These are phyloP conservation scores for Menidia beryllina DNA, from an alignment of 2,113 vertebrate genomes.

Conservation along the genomic window DNA sequence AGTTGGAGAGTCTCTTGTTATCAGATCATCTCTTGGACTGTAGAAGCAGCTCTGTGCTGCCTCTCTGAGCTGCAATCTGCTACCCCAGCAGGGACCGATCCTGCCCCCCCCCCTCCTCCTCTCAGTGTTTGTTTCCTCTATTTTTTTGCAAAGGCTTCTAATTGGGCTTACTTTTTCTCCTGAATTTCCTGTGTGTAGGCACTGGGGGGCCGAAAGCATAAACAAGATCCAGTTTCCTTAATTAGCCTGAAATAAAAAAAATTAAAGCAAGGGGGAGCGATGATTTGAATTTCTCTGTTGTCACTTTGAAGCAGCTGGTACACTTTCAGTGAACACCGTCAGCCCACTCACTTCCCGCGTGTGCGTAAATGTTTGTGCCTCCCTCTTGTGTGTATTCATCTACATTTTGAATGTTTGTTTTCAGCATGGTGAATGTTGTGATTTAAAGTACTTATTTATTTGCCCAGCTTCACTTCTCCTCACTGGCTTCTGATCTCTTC, in stretches of 20 bases:
- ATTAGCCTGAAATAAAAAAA: slow-evolving; percentile 68
- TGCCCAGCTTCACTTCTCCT: slow-evolving; percentile 36
- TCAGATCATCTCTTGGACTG: slow-evolving; percentile 51
- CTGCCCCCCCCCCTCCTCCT: background rate
- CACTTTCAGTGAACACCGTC: slow-evolving; percentile 41
- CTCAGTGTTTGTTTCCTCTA: slow-evolving; percentile 27
- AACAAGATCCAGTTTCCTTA: slow-evolving; percentile 65
- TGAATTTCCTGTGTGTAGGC: slow-evolving; percentile 54
- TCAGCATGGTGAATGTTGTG: slow-evolving; percentile 12
- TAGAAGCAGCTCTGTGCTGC: slow-evolving; percentile 57
- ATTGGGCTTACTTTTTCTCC: slow-evolving; percentile 50
- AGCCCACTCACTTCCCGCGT: slow-evolving; percentile 48
- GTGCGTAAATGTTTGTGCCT: slow-evolving; percentile 52
- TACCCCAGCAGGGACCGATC: slow-evolving; percentile 71
- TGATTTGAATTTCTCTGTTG: slow-evolving; percentile 67
- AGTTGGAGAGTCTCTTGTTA: slow-evolving; percentile 57
- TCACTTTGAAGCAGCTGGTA: slow-evolving; percentile 64
- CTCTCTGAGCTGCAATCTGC: slow-evolving; percentile 79
- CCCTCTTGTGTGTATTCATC: slow-evolving; percentile 32
- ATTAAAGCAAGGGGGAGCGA: slow-evolving; percentile 47
- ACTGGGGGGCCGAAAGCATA: slow-evolving; percentile 36
- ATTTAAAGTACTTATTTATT: background rate
- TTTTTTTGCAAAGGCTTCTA: slow-evolving; percentile 40
- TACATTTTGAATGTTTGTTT: slow-evolving; percentile 33
- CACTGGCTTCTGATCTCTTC: slow-evolving; percentile 8